These are phyloP conservation scores for Polymixis lichenea DNA, from an alignment of 2,888 invertebrate species.

Conservation along the genomic window DNA sequence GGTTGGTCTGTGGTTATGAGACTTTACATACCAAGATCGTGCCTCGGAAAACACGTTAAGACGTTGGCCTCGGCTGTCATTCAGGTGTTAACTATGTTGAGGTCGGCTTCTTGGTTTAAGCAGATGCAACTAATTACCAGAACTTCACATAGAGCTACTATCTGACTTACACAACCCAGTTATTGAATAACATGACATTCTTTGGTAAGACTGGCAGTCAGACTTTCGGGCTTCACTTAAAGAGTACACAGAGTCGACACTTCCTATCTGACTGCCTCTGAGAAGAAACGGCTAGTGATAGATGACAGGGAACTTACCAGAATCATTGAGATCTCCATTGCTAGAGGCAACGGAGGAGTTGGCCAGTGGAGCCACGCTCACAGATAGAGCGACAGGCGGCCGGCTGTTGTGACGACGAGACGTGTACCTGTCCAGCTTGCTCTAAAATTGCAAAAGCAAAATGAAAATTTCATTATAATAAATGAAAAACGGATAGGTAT, in stretches of 20 bases:
- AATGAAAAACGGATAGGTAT: no score
- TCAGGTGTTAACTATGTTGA: no score
- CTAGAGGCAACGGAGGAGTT: constrained; percentile 74
- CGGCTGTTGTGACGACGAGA: constrained; percentile 61
- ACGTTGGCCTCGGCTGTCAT: no score
- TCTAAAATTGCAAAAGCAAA: constrained; percentile 69
- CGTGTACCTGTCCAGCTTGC: constrained; percentile 77
- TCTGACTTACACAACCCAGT: not conserved
- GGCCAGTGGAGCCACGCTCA: constrained; percentile 71
- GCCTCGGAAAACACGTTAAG: no score
- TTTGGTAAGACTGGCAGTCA: not conserved
- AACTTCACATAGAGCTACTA: no score
- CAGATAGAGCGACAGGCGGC: constrained; percentile 59
- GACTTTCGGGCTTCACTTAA: not conserved
- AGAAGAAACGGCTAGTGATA: not conserved
- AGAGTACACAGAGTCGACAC: no score
- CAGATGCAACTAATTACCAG: no score
- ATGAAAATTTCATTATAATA: no score
- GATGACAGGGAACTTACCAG: constrained; percentile 62
- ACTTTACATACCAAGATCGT: no score
- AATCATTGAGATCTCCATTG: constrained; percentile 68
- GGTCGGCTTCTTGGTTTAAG: no score
- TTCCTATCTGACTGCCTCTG: no score
- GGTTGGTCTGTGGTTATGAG: no score
- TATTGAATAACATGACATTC: not conserved